Evolutionary conservation across 2,113 vertebrate species (phyloP).

Genomic region (Catharus minimus): DNA sequence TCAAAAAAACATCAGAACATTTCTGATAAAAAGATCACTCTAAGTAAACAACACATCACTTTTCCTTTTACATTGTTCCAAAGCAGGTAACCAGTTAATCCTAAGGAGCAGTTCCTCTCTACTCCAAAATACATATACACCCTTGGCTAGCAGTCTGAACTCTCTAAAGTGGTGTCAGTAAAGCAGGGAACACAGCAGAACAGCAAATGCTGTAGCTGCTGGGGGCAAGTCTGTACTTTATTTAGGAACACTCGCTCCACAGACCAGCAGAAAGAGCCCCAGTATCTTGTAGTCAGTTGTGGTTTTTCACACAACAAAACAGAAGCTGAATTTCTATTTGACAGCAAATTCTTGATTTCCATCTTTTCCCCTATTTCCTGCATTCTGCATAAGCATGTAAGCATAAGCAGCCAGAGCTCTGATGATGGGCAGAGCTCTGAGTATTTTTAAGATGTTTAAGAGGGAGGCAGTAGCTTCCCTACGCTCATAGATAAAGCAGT

Average conservation of each 20-base stretch:
- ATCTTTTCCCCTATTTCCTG: not conserved
- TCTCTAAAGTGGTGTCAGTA: fast-evolving
- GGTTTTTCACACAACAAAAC: not conserved
- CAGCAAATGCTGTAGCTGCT: not conserved
- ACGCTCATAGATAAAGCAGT: fast-evolving
- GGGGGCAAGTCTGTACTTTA: fast-evolving
- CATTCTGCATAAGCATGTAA: too few species aligned
- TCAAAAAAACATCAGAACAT: not conserved
- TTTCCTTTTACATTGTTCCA: not conserved
- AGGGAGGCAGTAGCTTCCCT: not conserved
- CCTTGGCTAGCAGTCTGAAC: fast-evolving
- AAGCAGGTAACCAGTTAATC: not conserved
- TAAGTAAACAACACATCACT: not conserved
- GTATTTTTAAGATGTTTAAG: not conserved
- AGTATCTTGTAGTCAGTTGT: not conserved
- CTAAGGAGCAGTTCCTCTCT: not conserved
- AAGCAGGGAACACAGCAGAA: not conserved
- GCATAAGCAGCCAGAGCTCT: not conserved
- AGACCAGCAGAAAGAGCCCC: not conserved
- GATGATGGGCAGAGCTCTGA: fast-evolving
- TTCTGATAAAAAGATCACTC: not conserved
- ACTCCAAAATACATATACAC: fast-evolving
- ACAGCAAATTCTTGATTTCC: not conserved
- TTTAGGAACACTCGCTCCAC: fast-evolving
- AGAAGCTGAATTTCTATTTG: not conserved